These are phyloP conservation scores for Phorcus lineatus DNA, from an alignment of 2,888 invertebrate species.

Conservation along the genomic window DNA sequence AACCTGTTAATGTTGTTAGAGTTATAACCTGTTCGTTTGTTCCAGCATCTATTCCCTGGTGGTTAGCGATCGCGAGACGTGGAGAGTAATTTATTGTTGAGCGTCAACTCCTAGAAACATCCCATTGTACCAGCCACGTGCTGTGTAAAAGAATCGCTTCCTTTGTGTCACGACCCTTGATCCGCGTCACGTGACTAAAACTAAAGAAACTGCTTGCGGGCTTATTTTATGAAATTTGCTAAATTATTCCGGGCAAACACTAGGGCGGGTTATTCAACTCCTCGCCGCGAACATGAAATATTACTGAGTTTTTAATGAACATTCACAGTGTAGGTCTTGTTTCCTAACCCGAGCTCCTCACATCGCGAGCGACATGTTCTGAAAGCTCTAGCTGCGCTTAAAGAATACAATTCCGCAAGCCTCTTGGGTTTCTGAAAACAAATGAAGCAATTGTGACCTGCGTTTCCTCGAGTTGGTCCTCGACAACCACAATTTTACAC, in stretches of 20 bases:
- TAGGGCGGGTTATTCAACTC: background rate
- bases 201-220: conserved; percentile 9
- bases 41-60: too few relatives aligned
- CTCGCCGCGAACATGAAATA: conserved; percentile 1
- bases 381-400: background rate
- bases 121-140: background rate
- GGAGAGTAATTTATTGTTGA: background rate
- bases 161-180: background rate
- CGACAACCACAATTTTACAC: conserved; percentile 24
- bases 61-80: background rate
- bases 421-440: conserved; percentile 20
- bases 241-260: conserved; percentile 11
- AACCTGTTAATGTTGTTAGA: too few relatives aligned
- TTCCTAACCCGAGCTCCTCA: background rate
- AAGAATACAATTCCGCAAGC: background rate
- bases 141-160: background rate
- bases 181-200: conserved; percentile 12
- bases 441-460: conserved; percentile 18
- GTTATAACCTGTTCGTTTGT: too few relatives aligned
- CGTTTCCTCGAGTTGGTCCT: background rate
- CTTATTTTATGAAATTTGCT: conserved; percentile 18
- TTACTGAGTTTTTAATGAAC: conserved; percentile 14
- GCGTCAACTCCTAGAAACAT: background rate
- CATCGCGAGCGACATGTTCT: background rate
- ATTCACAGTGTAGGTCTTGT: conserved; percentile 7